These are phyloP conservation scores for Drosophila bocki DNA, from an alignment of 1,140 invertebrate species.

Conservation along the genomic window DNA sequence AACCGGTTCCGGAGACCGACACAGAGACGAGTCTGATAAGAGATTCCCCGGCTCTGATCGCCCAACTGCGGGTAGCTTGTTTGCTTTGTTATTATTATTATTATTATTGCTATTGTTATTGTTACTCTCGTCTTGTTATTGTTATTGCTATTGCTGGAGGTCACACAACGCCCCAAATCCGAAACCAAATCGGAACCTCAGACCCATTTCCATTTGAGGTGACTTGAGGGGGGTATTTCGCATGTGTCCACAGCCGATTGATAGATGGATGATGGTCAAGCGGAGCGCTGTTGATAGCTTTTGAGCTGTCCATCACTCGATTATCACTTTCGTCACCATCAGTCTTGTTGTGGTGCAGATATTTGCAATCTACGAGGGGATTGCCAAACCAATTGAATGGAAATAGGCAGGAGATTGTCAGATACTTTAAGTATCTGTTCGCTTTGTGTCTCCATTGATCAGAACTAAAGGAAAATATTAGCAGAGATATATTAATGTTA, in stretches of 20 bases:
- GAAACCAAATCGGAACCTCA: not conserved
- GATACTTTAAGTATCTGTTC: not conserved
- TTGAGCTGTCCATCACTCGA: slow-evolving; percentile 28
- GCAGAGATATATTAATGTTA: not conserved
- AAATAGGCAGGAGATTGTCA: slow-evolving; percentile 1
- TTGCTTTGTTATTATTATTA: slow-evolving; percentile 49
- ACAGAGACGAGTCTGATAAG: slow-evolving; percentile 50
- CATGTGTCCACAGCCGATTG: slow-evolving; percentile 30
- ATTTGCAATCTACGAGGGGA: slow-evolving; percentile 29
- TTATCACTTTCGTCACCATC: slow-evolving; percentile 21
- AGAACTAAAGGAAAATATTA: not conserved
- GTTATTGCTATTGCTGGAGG: slow-evolving; percentile 34
- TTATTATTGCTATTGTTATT: slow-evolving; percentile 29
- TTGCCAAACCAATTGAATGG: slow-evolving; percentile 10
- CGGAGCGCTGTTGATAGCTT: slow-evolving; percentile 5
- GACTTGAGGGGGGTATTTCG: slow-evolving; percentile 39
- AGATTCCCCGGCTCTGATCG: slow-evolving; percentile 17
- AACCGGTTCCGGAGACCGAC: slow-evolving; percentile 56
- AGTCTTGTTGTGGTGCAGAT: slow-evolving; percentile 31
- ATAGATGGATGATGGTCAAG: slow-evolving; percentile 28
- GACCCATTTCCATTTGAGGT: slow-evolving; percentile 27
- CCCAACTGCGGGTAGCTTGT: slow-evolving; percentile 22
- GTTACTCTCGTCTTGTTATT: slow-evolving; percentile 22
- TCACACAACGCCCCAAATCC: slow-evolving; percentile 34
- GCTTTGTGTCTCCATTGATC: not conserved